Evolutionary conservation across 2,888 invertebrate species (phyloP), one percentile per base, ranked within the genome.

Genomic region (Encarsia formosa): DNA sequence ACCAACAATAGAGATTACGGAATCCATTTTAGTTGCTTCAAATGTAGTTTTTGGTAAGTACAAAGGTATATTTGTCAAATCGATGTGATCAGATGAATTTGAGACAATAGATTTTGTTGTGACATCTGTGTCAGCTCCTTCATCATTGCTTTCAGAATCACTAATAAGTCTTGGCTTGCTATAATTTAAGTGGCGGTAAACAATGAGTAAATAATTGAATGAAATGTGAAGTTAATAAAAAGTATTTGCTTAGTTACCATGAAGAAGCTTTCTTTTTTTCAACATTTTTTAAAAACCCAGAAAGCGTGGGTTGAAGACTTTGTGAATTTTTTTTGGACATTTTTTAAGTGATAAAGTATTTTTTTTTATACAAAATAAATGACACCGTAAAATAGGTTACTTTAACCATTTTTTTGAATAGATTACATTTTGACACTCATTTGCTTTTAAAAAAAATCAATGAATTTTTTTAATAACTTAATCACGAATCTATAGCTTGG

Each of bases 1-100:
- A 54, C 59, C 58, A 54, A 62, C 61, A 47, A 62, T 58, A 1
- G 59, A 58, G 51, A 61, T 61, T 16, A 62, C 46, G 2, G 62
- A 62, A 44, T 52, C 43, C n/a, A 16, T 40, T 46, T 53, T 52
- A 35, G 32, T 20, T 11, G 19, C 4, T 26, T 19, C 11, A 4
- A 8, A 2, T 9, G 19, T 9, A 31, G 38, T 22, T 6, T n/a
- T 9, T 23, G 34, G n/a, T 18, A 23, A 4, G 5, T 0, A n/a
- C 2, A n/a, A n/a, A 1, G 47, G 31, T 13, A 38, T 4, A 24
- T 23, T 35, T 22, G 53, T 53, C 9, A 53, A 38, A 42, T 53
- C 56, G 24, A 51, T 48, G 8, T 31, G 29, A 23, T 29, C 42
- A 26, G 34, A 31, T n/a, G 8, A 11, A 42, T 16, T 29, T 23